Conservation (phyloP, 2,113 vertebrate species). For the Patagioenas fasciata region DNA sequence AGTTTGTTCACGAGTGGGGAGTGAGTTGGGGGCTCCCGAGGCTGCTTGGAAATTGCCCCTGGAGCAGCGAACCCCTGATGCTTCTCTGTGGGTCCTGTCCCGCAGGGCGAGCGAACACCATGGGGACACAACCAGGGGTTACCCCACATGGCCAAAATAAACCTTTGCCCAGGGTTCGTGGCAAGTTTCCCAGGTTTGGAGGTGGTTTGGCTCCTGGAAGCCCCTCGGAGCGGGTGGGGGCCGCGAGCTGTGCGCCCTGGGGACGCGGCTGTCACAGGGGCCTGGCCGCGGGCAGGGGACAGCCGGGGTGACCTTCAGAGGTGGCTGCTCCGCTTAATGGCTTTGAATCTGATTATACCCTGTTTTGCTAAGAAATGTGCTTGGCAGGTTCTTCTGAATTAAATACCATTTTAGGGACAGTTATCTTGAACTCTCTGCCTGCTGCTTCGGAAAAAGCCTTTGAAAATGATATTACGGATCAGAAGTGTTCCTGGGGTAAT, state of each 20-base stretch:
- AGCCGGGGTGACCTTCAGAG: constrained; percentile 47
- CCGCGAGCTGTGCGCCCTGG: not conserved
- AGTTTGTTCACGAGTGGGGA: not conserved
- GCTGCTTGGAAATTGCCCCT: not conserved
- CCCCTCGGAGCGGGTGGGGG: not conserved
- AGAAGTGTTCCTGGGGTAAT: constrained; percentile 42
- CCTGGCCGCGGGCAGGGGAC: not conserved
- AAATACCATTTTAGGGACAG: constrained; percentile 29
- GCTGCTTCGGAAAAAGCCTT: not conserved
- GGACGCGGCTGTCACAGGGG: not conserved
- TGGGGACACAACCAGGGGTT: not conserved
- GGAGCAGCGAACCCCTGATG: not conserved
- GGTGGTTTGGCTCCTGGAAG: not conserved
- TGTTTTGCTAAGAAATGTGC: not conserved
- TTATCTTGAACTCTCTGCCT: constrained; percentile 18
- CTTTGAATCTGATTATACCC: constrained; percentile 34
- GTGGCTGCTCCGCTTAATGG: constrained; percentile 27
- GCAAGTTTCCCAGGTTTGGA: not conserved
- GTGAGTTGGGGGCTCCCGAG: not conserved
- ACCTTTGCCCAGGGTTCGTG: rapidly evolving
- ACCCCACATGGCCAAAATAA: not conserved
- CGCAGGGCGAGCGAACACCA: too few relatives aligned
- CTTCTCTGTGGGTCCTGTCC: not conserved
- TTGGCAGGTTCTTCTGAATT: constrained; percentile 25
- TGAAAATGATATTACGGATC: constrained; percentile 56